phyloP scores from a whole-genome alignment of 2,113 vertebrate species.

The Peromyscus californicus region DNA sequence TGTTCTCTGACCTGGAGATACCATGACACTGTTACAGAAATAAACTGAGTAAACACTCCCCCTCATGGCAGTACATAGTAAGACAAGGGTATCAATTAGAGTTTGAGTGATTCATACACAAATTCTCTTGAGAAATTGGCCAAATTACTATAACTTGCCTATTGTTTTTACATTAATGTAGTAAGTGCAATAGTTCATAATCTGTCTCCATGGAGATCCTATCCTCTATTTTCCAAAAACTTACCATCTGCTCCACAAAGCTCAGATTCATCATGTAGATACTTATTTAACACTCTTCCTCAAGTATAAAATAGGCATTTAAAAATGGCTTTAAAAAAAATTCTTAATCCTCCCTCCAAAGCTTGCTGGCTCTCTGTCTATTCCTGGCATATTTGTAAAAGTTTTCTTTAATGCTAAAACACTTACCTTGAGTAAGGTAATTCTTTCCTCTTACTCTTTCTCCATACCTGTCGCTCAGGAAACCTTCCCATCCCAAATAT shows the following conservation, averaged over 20 bases:
- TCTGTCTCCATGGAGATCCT: not conserved
- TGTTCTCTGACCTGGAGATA: not conserved
- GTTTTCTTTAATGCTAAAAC: not conserved
- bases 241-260: not conserved
- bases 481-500: not conserved
- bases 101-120: not conserved
- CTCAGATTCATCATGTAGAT: not conserved
- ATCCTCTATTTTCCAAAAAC: not conserved
- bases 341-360: not conserved
- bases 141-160: not conserved
- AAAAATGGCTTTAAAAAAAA: slow-evolving; percentile 19
- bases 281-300: not conserved
- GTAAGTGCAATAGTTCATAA: not conserved
- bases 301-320: not conserved
- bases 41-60: not conserved
- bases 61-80: not conserved
- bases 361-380: not conserved
- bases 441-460: not conserved
- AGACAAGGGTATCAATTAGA: not conserved
- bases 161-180: not conserved
- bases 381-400: not conserved
- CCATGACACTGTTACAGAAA: not conserved
- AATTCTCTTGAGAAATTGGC: not conserved
- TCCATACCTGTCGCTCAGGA: not conserved
- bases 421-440: not conserved